Base-by-base conservation (phyloP, 2,113 vertebrate genomes). In the Halcyon malimbica region DNA sequence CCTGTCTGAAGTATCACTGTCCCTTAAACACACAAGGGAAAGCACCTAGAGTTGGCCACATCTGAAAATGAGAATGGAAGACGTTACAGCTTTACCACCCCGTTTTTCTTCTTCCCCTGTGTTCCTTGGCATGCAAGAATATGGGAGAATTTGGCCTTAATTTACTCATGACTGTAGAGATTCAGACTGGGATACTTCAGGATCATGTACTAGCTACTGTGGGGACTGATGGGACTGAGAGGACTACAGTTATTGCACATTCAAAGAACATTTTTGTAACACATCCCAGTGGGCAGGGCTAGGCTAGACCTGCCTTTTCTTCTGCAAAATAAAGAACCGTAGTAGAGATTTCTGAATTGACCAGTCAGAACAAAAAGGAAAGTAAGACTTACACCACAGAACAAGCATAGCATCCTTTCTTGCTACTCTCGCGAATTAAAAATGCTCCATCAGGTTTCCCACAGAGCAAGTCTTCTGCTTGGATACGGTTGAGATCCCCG, bases 401-500 rank as follows among this genome's bases (percentile, higher is more conserved):
- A 98, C 99, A 99, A 97, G 99, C 99, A 33, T 99, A 99, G 93
- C 99, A 99, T 91, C 99, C 99, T 97, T 99, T 99, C 97, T 99
- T 99, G 98, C 99, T 99, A 91, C 99, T 99, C 97, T 99, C 99
- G 0, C 99, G 99, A 97, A 99, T 99, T 96, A 99, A 98, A 98
- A 99, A 99, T 6, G 99, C 98, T 93, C 99, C 99, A 10, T 99
- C 98, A 59, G 98, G 98, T 97, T 99, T 99, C 23, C 99, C 99
- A 65, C 98, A 97, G 59, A 99, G 99, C 97, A 99, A 98, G 80
- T 99, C 99, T 97, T 99, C 99, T 3, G 99, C 99, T 97, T 99
- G 99, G 50, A 98, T 97, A 80, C 99, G 98, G 95, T 99, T 99
- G 93, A 99, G 96, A 92, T 99, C 99, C 14, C 99, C 99, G 20